Evolutionary conservation across 2,797 vertebrate species (phyloP).

Genomic region (Gorsachius magnificus): DNA sequence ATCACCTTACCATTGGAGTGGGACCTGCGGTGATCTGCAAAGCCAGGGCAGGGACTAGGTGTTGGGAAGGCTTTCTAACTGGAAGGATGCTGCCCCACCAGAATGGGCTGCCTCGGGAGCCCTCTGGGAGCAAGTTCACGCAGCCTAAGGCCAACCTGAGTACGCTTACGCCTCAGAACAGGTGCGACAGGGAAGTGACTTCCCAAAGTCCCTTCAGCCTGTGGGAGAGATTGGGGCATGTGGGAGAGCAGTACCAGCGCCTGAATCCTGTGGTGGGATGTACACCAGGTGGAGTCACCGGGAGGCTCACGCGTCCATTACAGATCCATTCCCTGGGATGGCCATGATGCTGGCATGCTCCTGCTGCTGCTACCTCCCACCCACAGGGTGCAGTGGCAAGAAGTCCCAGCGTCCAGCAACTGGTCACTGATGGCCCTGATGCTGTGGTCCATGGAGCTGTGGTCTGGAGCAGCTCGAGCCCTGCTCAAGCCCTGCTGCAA

Average conservation of each 20-base stretch:
- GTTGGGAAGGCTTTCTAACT: background rate
- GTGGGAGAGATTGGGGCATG: background rate
- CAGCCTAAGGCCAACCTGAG: background rate
- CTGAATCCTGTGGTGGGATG: fast-evolving
- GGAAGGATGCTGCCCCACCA: background rate
- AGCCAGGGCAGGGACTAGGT: background rate
- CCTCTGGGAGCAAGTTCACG: background rate
- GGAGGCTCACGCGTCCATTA: background rate
- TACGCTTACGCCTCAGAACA: background rate
- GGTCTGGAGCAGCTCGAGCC: background rate
- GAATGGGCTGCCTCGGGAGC: background rate
- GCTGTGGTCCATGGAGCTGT: background rate
- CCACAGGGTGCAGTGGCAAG: background rate
- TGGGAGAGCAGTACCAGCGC: background rate
- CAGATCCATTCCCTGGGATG: background rate
- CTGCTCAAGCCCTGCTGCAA: background rate
- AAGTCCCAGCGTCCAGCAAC: background rate
- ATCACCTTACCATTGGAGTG: background rate
- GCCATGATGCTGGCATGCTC: background rate
- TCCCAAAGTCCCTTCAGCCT: background rate
- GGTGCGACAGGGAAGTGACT: fast-evolving
- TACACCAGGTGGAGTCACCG: fast-evolving
- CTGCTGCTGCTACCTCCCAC: background rate
- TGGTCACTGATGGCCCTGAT: background rate
- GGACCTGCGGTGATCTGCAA: background rate